Base-by-base conservation (phyloP, 2,888 invertebrate genomes). In the Euplexia lucipara region DNA sequence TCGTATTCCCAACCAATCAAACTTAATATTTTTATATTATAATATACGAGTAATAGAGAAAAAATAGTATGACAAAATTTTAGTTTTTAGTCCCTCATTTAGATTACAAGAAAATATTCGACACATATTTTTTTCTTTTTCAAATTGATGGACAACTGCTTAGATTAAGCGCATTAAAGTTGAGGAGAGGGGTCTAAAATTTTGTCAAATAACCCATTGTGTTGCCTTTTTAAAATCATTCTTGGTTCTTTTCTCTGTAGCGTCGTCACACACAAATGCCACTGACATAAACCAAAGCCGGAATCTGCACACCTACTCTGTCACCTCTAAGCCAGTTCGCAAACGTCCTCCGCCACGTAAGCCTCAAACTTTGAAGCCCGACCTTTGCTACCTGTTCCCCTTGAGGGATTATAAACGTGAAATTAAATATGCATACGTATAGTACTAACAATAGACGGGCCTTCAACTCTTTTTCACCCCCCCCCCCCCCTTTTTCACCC, bases 401-500 rank as follows among this genome's bases (percentile, higher is more conserved):
- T 68, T 53, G 75, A 59, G 18, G 48, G 70, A 59, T 75, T 75
- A 75, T 73, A 66, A 73, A 58, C 32, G 37, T 48, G 3, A 47
- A 68, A 70, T 75, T 68, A 70, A 70, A 70, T 75, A 70, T 70
- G 51, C 42, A 70, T 37, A n/a, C n/a, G n/a, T n/a, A 30, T 22
- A 30, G 37, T 30, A 71, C 53, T 51, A 71, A 70, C 70, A 71
- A 75, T 61, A 71, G 70, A 39, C 18, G 67, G 45, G 56, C 69
- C 67, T 73, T 70, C 69, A 69, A 71, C 53, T 52, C 53, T 71
- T 63, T 53, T 14, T 22, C 14, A 9, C 30, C 14, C 20, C 39
- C 16, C 26, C 34, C 18, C 20, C 0, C 18, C 26, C 20, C 35
- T 4, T 1, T 10, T 4, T 0, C 6, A 16, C 32, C 42, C 44